A percentile compares a stretch with the other conserved stretches of the same genome.
These are phyloP conservation scores for Centropus unirufus DNA, from an alignment of 2,113 vertebrate genomes.

Conservation along the genomic window DNA sequence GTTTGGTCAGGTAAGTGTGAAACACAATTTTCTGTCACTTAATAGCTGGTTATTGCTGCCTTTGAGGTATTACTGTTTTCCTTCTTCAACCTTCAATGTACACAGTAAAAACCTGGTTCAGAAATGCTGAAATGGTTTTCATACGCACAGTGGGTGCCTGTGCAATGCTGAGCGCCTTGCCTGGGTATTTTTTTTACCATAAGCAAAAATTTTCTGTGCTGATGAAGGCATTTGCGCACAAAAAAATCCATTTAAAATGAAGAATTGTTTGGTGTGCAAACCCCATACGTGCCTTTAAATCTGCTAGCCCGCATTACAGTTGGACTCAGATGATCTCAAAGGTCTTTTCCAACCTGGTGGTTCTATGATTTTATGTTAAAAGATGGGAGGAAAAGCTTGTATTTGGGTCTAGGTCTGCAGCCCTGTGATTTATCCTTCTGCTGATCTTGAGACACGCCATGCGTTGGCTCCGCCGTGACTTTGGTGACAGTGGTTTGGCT, in stretches of 20 bases:
- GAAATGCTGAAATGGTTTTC: neutral
- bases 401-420: neutral
- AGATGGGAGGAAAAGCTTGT: neutral
- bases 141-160: neutral
- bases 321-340: too few relatives aligned
- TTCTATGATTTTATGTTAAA: neutral
- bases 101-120: neutral
- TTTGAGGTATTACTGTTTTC: neutral
- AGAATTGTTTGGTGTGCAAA: neutral
- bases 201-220: neutral
- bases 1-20: neutral
- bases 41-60: neutral
- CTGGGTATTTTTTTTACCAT: neutral
- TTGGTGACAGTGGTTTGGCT: neutral
- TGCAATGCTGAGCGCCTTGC: neutral
- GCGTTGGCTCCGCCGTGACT: neutral
- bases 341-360: too few relatives aligned
- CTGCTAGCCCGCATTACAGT: neutral
- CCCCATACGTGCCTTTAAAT: neutral
- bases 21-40: neutral
- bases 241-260: neutral
- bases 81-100: neutral
- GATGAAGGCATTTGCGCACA: neutral
- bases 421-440: neutral
- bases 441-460: accelerated